phyloP scores from a whole-genome alignment of 2,113 vertebrate species.

The Coregonus clupeaformis region DNA sequence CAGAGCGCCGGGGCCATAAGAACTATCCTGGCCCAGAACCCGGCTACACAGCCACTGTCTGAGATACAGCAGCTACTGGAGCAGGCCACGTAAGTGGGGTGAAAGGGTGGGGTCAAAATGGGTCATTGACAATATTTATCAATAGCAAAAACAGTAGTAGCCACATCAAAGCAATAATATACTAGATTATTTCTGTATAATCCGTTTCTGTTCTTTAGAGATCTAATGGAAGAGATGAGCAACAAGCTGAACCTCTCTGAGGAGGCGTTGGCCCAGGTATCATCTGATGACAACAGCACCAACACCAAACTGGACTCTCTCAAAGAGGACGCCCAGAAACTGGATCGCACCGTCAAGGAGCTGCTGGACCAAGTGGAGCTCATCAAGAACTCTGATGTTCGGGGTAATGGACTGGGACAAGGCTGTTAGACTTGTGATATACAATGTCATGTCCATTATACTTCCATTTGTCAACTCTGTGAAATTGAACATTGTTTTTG shows the following conservation, averaged over 20 bases:
- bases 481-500: not conserved
- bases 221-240: slow-evolving; percentile 81
- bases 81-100: slow-evolving; percentile 84
- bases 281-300: slow-evolving; percentile 71
- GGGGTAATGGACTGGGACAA: slow-evolving; percentile 67
- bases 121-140: too few relatives aligned
- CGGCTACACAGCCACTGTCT: slow-evolving; percentile 84
- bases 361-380: slow-evolving; percentile 89
- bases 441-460: not conserved
- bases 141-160: too few relatives aligned
- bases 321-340: slow-evolving; percentile 78
- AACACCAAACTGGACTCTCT: slow-evolving; percentile 71
- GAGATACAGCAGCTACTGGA: slow-evolving; percentile 88
- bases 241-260: slow-evolving; percentile 81
- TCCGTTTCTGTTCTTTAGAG: slow-evolving; percentile 69
- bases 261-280: slow-evolving; percentile 70
- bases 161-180: too few relatives aligned
- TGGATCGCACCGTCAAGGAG: slow-evolving; percentile 82
- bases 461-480: not conserved
- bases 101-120: not conserved
- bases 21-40: slow-evolving; percentile 82
- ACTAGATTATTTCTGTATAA: too few relatives aligned
- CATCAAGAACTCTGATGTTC: slow-evolving; percentile 94
- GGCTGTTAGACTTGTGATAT: not conserved
- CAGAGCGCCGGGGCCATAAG: slow-evolving; percentile 80